Evolutionary conservation across 2,113 vertebrate genomes (phyloP), one percentile per base, ranked within the genome.

Genomic region (Elaphurus davidianus): DNA sequence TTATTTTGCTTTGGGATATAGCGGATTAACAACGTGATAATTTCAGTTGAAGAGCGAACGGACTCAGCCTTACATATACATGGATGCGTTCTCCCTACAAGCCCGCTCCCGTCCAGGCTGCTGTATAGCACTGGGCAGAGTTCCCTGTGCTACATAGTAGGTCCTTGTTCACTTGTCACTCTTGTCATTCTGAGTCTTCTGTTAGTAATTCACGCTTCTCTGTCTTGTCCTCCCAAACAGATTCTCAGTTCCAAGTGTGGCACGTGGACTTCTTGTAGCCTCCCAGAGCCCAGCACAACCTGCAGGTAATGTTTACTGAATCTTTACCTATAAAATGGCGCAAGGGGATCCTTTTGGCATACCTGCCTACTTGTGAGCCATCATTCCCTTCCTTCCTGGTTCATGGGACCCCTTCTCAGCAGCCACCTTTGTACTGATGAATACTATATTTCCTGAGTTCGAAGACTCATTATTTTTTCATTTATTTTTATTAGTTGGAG

Each of bases 251-350:
- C 28, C 30, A 36, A 1, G 7, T 0, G 3, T 30, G 84, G 25
- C 25, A 28, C 13, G 0, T 10, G 27, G 71, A 40, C 16, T 33
- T 21, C 82, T 5, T 10, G 6, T 0, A n/a, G 17, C 47, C 62
- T 82, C n/a, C 33, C 14, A 0, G 43, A 67, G n/a, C 23, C 59
- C 28, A 25, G 3, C 54, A 33, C 40, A 60, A 28, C 43, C 13
- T 12, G 45, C 15, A 50, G 82, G 27, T 1, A 4, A 7, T 14
- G 33, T 15, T 40, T 5, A 30, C 78, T 27, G 55, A 33, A 6
- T n/a, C 25, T 60, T n/a, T 50, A 43, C 40, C 64, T 74, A 40
- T 55, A 64, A 52, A 45, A 30, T 2, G 23, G 30, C 9, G 10
- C 47, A 40, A 19, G 9, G 57, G 59, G 19, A 6, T 36, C 82